Percentiles rank a stretch among this genome's conserved stretches.
phyloP scores from a whole-genome alignment of 2,888 invertebrate species.

The Drosophila picticornis region DNA sequence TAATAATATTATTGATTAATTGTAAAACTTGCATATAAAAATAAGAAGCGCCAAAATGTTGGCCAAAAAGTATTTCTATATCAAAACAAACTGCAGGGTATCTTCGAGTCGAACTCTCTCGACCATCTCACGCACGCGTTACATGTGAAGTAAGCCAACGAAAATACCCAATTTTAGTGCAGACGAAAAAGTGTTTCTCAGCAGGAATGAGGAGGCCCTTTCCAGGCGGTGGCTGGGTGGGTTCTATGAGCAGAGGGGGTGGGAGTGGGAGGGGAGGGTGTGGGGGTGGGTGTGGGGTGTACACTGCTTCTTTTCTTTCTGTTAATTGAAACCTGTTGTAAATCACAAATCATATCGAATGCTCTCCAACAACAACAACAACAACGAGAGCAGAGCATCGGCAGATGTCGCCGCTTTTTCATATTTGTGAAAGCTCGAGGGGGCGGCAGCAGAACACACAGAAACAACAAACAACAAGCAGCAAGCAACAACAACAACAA shows the following conservation, averaged over 20 bases:
- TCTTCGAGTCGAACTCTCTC: not conserved
- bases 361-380: conserved; percentile 30
- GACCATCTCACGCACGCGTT: not conserved
- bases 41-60: not conserved
- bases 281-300: not conserved
- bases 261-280: not conserved
- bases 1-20: not conserved
- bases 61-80: not conserved
- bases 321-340: conserved; percentile 81
- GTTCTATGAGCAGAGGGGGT: not conserved
- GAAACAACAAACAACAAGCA: not conserved
- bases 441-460: conserved; percentile 15
- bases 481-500: not conserved
- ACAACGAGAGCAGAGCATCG: conserved; percentile 26
- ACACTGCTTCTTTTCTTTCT: conserved; percentile 35
- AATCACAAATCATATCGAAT: conserved; percentile 79
- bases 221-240: not conserved
- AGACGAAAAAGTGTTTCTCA: not conserved
- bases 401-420: conserved; percentile 75
- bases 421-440: conserved; percentile 41
- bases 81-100: not conserved
- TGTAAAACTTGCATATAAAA: not conserved
- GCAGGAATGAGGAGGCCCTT: not conserved
- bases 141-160: not conserved
- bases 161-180: not conserved